Conservation (phyloP, 2,113 vertebrate genomes). For the Gymnobelideus leadbeateri region DNA sequence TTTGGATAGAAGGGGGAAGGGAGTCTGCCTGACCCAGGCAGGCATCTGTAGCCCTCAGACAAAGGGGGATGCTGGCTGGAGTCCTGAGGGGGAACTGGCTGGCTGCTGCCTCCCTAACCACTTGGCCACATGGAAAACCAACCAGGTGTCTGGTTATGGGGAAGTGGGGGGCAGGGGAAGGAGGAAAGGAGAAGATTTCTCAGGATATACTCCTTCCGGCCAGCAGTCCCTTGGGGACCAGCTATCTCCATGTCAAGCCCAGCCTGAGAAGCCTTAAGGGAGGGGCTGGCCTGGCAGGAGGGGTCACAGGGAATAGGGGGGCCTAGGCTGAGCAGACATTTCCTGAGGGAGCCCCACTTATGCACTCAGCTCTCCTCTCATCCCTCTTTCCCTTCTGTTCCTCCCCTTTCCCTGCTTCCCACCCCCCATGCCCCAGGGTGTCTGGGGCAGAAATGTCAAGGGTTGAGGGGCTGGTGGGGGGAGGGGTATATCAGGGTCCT, state of each 20-base stretch:
- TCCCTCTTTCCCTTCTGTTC: no score
- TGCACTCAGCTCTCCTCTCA: neutral
- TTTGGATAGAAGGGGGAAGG: neutral
- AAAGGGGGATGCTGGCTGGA: neutral
- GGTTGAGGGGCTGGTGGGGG: neutral
- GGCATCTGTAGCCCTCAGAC: constrained; percentile 4
- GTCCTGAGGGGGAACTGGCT: neutral
- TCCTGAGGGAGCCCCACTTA: neutral
- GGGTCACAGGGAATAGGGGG: neutral
- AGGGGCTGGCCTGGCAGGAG: neutral
- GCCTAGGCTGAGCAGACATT: neutral
- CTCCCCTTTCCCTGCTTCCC: neutral
- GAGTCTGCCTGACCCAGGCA: neutral
- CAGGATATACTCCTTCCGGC: constrained; percentile 21
- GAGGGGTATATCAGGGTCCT: neutral
- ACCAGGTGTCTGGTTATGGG: neutral
- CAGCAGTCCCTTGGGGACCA: neutral
- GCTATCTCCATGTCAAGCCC: neutral
- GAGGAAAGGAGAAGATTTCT: neutral
- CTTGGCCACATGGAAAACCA: neutral
- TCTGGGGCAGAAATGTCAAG: neutral
- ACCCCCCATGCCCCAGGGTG: neutral
- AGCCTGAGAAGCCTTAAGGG: neutral
- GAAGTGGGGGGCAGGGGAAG: neutral
- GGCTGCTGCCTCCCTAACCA: neutral